phyloP scores from a whole-genome alignment of 2,888 invertebrate genomes.

The Caenorhabditis wallacei region DNA sequence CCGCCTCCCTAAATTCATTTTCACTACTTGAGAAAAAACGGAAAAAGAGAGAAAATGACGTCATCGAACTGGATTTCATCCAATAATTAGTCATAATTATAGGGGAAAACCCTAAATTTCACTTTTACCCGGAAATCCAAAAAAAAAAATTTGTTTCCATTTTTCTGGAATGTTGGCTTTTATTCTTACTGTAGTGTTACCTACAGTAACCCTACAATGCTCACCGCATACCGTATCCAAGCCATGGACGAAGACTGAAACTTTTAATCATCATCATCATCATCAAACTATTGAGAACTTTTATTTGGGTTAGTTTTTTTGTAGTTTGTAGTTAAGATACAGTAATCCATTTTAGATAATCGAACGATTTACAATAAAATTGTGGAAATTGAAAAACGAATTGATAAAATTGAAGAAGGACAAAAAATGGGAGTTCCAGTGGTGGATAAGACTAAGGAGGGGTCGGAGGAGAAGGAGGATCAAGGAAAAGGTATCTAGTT shows the following conservation, averaged over 20 bases:
- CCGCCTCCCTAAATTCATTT: slow-evolving; percentile 37
- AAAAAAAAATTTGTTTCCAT: neutral
- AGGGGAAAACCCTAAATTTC: neutral
- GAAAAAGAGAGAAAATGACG: slow-evolving; percentile 30
- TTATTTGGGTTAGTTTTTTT: slow-evolving; percentile 34
- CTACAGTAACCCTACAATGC: slow-evolving; percentile 44
- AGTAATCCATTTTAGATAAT: slow-evolving; percentile 27
- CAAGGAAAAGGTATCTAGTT: neutral
- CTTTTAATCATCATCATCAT: slow-evolving; percentile 43
- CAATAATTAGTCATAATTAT: slow-evolving; percentile 36
- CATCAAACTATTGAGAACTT: slow-evolving; percentile 31
- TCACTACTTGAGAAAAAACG: neutral
- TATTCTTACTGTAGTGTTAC: slow-evolving; percentile 20
- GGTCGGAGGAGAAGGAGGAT: neutral
- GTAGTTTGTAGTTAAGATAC: neutral
- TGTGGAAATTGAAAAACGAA: slow-evolving; percentile 39
- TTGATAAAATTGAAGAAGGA: slow-evolving; percentile 38
- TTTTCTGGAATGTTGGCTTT: neutral
- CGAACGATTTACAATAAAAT: slow-evolving; percentile 51
- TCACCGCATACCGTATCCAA: slow-evolving; percentile 45
- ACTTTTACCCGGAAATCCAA: neutral
- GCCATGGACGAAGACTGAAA: slow-evolving; percentile 34
- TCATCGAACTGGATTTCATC: slow-evolving; percentile 54
- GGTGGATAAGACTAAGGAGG: too few relatives aligned
- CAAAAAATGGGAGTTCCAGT: slow-evolving; percentile 1